A percentile compares a stretch with the other conserved stretches of the same genome.
phyloP scores from a whole-genome alignment of 2,113 vertebrate genomes.

The Grammatotria lemairii region DNA sequence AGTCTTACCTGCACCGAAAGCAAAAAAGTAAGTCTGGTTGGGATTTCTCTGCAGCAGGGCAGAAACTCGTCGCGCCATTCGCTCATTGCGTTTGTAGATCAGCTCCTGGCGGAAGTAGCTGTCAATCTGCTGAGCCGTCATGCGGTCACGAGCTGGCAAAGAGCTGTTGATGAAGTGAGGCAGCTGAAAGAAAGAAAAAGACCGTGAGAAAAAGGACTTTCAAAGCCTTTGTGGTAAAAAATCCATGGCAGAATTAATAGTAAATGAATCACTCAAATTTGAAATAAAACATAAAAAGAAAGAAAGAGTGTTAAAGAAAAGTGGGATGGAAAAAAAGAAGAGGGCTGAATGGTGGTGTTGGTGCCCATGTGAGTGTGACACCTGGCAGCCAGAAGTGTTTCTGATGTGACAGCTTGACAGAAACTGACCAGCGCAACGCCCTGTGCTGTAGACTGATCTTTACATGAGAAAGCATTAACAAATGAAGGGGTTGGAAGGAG shows the following conservation, averaged over 20 bases:
- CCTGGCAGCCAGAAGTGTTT: not conserved
- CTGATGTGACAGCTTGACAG: not conserved
- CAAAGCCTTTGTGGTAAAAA: not conserved
- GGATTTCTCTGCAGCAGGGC: slow-evolving; percentile 81
- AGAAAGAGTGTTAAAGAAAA: not conserved
- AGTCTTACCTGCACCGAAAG: slow-evolving; percentile 90
- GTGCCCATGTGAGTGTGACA: not conserved
- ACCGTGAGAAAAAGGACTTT: not conserved
- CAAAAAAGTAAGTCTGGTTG: slow-evolving; percentile 93
- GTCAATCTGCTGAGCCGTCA: slow-evolving; percentile 92
- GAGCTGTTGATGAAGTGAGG: slow-evolving; percentile 97
- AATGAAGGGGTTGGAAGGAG: not conserved
- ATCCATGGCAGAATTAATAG: not conserved
- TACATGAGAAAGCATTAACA: not conserved
- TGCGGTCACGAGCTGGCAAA: slow-evolving; percentile 84
- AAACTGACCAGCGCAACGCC: not conserved
- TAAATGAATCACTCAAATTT: not conserved
- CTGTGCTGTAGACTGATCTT: not conserved
- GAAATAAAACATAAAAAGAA: not conserved
- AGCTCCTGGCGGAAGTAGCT: slow-evolving; percentile 98
- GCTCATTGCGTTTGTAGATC: slow-evolving; percentile 97
- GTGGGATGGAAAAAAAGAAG: not conserved
- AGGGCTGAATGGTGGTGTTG: not conserved
- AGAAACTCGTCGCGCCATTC: slow-evolving; percentile 92
- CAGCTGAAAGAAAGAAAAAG: slow-evolving; percentile 67